Conservation (phyloP, 2,797 vertebrate genomes). For the Danio jaintianensis region DNA sequence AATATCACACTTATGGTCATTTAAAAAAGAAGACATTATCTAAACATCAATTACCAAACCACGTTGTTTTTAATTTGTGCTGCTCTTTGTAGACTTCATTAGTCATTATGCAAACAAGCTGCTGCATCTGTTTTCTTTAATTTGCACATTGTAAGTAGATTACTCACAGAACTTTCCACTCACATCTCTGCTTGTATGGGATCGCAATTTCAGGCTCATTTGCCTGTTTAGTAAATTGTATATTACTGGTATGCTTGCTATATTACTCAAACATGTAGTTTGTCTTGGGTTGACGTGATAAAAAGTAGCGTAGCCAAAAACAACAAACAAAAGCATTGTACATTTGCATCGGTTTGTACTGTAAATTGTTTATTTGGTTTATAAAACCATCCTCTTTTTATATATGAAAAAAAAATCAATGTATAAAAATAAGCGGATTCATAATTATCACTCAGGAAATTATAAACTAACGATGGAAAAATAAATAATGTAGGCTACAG, state of each 20-base stretch:
- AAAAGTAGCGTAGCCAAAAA: conserved; percentile 2
- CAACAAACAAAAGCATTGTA: conserved; percentile 19
- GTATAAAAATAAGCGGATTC: not conserved
- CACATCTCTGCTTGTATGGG: too few species aligned
- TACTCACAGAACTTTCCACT: too few species aligned
- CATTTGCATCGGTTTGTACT: not conserved
- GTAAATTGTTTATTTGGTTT: conserved; percentile 4
- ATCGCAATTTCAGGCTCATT: too few species aligned
- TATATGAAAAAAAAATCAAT: not conserved
- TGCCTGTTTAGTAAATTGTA: not conserved
- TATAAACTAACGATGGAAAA: not conserved
- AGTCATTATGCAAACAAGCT: too few species aligned
- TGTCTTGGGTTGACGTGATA: not conserved
- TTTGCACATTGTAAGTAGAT: too few species aligned
- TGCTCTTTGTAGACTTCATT: too few species aligned
- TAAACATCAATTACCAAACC: too few species aligned
- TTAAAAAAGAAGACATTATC: too few species aligned
- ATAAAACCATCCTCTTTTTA: not conserved
- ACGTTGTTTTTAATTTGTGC: too few species aligned
- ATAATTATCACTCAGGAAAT: conserved; percentile 38
- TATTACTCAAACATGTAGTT: not conserved
- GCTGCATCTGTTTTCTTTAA: too few species aligned
- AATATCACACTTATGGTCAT: too few species aligned
- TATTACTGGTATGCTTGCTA: not conserved
- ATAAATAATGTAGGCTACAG: not conserved